These are phyloP conservation scores for Sylvia atricapilla DNA, from an alignment of 2,113 vertebrate genomes.

Conservation along the genomic window DNA sequence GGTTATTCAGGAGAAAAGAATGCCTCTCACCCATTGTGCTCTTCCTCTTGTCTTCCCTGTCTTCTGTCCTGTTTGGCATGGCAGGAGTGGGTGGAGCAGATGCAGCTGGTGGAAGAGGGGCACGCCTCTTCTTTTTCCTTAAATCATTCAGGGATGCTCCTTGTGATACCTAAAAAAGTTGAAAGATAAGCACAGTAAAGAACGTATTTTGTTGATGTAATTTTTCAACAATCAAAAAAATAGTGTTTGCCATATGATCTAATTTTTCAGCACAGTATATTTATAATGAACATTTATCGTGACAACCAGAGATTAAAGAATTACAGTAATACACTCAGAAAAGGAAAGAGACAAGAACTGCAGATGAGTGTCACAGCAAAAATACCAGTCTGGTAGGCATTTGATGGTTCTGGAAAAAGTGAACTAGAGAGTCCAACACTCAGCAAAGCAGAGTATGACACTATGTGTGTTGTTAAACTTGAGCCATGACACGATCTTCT, in stretches of 20 bases:
- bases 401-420: background rate
- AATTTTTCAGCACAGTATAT: background rate
- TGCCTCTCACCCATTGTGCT: constrained; percentile 82
- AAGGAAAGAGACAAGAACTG: background rate
- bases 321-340: background rate
- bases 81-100: constrained; percentile 66
- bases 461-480: background rate
- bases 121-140: constrained; percentile 89
- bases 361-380: background rate
- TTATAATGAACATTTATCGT: background rate
- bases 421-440: background rate
- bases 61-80: constrained; percentile 78
- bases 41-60: constrained; percentile 84
- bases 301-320: background rate
- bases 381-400: background rate
- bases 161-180: constrained; percentile 71
- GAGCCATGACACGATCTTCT: background rate
- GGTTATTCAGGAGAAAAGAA: background rate
- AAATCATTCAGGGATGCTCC: constrained; percentile 72
- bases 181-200: background rate
- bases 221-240: background rate
- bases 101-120: constrained; percentile 82
- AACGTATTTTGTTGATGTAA: background rate
- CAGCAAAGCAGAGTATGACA: background rate
- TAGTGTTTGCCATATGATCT: background rate